Base-by-base conservation (phyloP, 2,797 vertebrate species). In the Arrhamphus sclerolepis region DNA sequence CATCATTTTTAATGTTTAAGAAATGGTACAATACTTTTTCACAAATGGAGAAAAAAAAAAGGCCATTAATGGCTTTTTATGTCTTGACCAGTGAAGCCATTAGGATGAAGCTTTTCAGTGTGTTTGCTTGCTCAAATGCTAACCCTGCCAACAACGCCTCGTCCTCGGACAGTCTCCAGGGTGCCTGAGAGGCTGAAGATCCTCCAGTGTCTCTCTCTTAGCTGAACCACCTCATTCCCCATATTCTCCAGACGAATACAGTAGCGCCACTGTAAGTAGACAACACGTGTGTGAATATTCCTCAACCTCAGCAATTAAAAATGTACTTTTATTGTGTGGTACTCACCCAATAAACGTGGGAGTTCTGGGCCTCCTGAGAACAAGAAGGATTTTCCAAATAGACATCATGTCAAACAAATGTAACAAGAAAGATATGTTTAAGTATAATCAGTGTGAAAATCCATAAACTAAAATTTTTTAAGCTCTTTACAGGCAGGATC, bases 261-360 rank as follows among this genome's bases (percentile, higher is more conserved):
- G 84, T 99, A 99, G 29, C 97, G 92, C 97, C 97, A 99, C 97
- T 99, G 74, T 17, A 51, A 39, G 62, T 48, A 42, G 18, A 70
- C 8, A 46, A 52, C 39, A 40, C 54, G 26, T 51, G 29, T 43
- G 22, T 10, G 16, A 22, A 14, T 44, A 6, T 5, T 26, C 24
- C 42, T 31, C 1, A 3, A 22, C 7, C 9, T 13, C 1, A 42
- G 28, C 16, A 6, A 9, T 3, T 43, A 1, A n/a, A 24, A 13
- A 47, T 6, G 8, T 7, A 7, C 1, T 18, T 8, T 16, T 4
- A 17, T 14, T 0, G 6, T 47, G 2, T 18, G 28, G 7, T 79
- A 94, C 97, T 97, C 83, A 99, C 97, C 97, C 97, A 99, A 75
- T 98, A 99, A 34, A 98, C 97, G 1, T 98, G 96, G n/a, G 97